Evolutionary conservation across 1,140 invertebrate species (phyloP).

Genomic region (Physella acuta): DNA sequence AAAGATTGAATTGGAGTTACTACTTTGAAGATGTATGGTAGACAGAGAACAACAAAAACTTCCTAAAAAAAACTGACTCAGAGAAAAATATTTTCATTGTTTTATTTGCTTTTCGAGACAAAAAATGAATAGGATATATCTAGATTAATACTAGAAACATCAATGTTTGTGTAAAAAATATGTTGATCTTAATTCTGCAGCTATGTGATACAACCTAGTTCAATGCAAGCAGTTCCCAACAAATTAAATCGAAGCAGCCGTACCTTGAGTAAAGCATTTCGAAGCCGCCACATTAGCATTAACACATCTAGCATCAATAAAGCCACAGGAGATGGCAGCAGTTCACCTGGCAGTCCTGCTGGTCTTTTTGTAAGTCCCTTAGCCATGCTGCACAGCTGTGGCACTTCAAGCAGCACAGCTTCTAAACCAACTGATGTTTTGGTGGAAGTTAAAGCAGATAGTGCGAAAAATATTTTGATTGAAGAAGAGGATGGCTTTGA

Average conservation of each 20-base stretch:
- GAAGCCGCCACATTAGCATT: conserved; percentile 13
- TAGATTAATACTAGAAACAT: background rate
- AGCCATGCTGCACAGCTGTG: background rate
- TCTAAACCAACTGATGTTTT: background rate
- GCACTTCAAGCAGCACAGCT: too few species aligned
- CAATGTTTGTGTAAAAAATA: background rate
- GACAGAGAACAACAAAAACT: too few species aligned
- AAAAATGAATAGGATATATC: background rate
- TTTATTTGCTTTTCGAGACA: too few species aligned
- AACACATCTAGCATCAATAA: background rate
- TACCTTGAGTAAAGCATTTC: background rate
- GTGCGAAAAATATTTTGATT: background rate
- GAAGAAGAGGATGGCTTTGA: conserved; percentile 6
- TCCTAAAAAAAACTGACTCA: too few species aligned
- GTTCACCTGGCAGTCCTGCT: background rate
- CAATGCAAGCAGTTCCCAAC: conserved; percentile 49
- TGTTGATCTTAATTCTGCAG: conserved; percentile 26
- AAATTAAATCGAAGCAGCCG: conserved; percentile 27
- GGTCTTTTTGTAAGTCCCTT: background rate
- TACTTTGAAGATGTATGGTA: too few species aligned
- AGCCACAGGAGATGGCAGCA: background rate
- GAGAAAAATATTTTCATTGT: too few species aligned
- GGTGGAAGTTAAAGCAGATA: background rate
- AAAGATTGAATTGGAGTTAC: too few species aligned
- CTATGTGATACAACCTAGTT: conserved; percentile 51